These are phyloP conservation scores for Campoletis raptor DNA, from an alignment of 2,888 invertebrate species.

Conservation along the genomic window DNA sequence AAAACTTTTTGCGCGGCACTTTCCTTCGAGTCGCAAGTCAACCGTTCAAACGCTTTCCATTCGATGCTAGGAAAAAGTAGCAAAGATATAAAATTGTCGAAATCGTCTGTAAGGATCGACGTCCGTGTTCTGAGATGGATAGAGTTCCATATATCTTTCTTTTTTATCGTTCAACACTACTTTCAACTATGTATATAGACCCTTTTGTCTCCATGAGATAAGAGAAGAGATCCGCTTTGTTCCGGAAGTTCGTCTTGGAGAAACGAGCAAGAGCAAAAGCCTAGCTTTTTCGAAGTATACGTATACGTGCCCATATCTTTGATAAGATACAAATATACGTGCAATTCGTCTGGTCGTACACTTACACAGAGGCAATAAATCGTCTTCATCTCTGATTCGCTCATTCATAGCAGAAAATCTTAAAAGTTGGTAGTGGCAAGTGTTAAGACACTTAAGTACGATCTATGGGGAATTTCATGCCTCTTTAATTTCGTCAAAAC, in stretches of 20 bases:
- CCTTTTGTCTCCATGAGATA: conserved; percentile 63
- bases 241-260: conserved; percentile 61
- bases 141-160: conserved; percentile 57
- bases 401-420: conserved; percentile 66
- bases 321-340: conserved; percentile 5
- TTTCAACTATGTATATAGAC: conserved; percentile 37
- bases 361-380: conserved; percentile 10
- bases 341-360: conserved; percentile 9
- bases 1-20: conserved; percentile 1
- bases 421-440: conserved; percentile 63
- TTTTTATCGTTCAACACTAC: conserved; percentile 39
- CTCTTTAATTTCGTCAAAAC: background rate
- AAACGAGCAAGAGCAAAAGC: conserved; percentile 36
- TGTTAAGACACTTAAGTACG: conserved; percentile 28
- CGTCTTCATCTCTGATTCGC: conserved; percentile 57
- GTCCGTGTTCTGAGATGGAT: conserved; percentile 26
- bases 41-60: background rate
- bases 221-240: conserved; percentile 64
- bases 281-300: conserved; percentile 13
- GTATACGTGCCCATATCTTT: background rate
- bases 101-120: conserved; percentile 55
- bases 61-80: conserved; percentile 15
- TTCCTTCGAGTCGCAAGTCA: conserved; percentile 24
- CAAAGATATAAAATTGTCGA: conserved; percentile 51
- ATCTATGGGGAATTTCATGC: background rate